These are phyloP conservation scores for Drosophila mettleri DNA, from an alignment of 2,888 invertebrate species.

Conservation along the genomic window DNA sequence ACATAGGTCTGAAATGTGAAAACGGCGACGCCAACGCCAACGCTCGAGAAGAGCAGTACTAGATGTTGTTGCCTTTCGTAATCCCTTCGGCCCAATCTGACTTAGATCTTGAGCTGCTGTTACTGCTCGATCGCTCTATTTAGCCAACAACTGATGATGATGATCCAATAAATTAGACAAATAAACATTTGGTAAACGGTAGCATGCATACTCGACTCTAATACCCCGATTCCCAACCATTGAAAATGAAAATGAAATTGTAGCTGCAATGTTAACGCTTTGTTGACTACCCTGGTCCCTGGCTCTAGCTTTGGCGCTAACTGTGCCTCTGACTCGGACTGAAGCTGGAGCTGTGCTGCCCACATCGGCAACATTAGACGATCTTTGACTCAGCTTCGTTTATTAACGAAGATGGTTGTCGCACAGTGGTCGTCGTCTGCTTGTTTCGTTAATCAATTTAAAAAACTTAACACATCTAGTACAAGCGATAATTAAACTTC, in stretches of 20 bases:
- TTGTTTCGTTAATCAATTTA: not conserved
- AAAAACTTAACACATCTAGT: too few species aligned
- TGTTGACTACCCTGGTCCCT: slow-evolving; percentile 45
- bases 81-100: slow-evolving; percentile 62
- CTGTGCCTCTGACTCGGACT: slow-evolving; percentile 9
- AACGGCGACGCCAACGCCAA: slow-evolving; percentile 40
- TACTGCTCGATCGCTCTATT: slow-evolving; percentile 73
- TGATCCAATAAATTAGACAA: slow-evolving; percentile 77
- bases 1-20: not conserved
- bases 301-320: slow-evolving; percentile 23
- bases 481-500: too few species aligned
- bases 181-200: slow-evolving; percentile 77
- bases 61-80: slow-evolving; percentile 59
- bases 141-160: slow-evolving; percentile 67
- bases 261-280: slow-evolving; percentile 77
- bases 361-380: slow-evolving; percentile 53
- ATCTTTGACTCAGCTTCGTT: slow-evolving; percentile 57
- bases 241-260: slow-evolving; percentile 67
- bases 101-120: slow-evolving; percentile 43
- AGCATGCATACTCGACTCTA: slow-evolving; percentile 73
- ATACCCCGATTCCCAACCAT: slow-evolving; percentile 58
- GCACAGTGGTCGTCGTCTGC: slow-evolving; percentile 44
- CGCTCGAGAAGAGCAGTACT: slow-evolving; percentile 34
- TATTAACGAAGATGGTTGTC: slow-evolving; percentile 56
- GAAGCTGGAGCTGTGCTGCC: slow-evolving; percentile 35